Conservation (phyloP, 2,113 vertebrate genomes). For the Triplophysa rosa region DNA sequence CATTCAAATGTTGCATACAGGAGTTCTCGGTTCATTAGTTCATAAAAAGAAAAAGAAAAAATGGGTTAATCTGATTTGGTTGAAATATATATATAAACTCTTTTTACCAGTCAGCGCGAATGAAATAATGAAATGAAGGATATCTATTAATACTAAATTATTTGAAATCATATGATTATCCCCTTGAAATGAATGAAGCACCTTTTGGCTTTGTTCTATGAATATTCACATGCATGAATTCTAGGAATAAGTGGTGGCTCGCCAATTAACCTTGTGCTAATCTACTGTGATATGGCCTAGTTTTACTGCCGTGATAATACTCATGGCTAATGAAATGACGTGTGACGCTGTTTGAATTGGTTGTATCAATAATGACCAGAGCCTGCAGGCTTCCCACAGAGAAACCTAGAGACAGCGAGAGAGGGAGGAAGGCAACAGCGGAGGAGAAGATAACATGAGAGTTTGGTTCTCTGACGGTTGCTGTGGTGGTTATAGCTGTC, state of each 20-base stretch:
- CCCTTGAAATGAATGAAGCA: conserved; percentile 37
- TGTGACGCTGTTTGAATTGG: conserved; percentile 47
- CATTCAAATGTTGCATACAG: no score
- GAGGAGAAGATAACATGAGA: neutral
- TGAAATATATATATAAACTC: neutral
- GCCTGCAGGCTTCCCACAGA: neutral
- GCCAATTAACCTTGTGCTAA: conserved; percentile 58
- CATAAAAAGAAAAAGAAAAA: no score
- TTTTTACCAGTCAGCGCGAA: neutral
- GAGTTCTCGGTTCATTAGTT: neutral
- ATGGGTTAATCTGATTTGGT: neutral
- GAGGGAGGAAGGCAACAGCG: neutral
- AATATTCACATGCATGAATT: conserved; percentile 49
- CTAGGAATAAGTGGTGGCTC: conserved; percentile 50
- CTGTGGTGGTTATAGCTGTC: conserved; percentile 30
- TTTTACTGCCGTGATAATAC: conserved; percentile 40
- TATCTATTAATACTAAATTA: conserved; percentile 10
- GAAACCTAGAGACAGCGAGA: neutral
- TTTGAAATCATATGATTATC: conserved; percentile 38
- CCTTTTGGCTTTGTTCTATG: conserved; percentile 43
- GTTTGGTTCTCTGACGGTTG: neutral
- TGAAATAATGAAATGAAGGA: conserved; percentile 7
- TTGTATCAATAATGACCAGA: conserved; percentile 56
- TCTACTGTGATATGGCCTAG: conserved; percentile 51
- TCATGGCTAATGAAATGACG: conserved; percentile 57